Evolutionary conservation across 30 jellyfish, hydroid and myxozoan species (phyloP).

Genomic region (Pelagia noctiluca): DNA sequence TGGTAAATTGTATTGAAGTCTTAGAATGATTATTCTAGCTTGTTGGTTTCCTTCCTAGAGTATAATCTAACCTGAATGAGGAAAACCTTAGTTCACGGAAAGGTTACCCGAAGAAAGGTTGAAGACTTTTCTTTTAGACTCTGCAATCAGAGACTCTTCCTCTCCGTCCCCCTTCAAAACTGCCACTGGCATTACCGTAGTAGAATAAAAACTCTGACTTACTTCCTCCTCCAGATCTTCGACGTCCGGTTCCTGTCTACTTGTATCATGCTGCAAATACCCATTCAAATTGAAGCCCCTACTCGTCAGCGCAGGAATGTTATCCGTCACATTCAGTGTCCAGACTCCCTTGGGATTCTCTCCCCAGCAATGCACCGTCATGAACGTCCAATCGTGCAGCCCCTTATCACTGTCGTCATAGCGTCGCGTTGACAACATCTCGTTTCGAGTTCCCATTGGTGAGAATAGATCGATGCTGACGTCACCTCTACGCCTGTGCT

Average conservation of each 20-base stretch:
- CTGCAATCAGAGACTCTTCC: no score
- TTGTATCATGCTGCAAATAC: conserved; percentile 96
- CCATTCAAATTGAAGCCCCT: conserved; percentile 97
- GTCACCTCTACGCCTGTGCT: conserved; percentile 99
- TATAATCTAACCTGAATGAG: no score
- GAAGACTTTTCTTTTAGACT: no score
- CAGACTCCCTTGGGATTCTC: conserved; percentile 99
- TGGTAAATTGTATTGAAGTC: no score
- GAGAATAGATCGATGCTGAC: conserved; percentile 99
- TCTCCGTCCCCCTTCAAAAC: no score
- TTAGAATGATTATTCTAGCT: no score
- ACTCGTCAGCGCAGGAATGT: conserved; percentile 90
- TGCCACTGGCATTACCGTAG: no score
- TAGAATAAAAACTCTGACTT: conserved; percentile 2
- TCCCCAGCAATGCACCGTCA: conserved; percentile 99
- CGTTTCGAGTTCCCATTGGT: conserved; percentile 99
- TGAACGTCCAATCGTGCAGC: conserved; percentile 98
- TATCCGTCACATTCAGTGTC: conserved; percentile 98
- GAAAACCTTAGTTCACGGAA: no score
- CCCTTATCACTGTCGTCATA: conserved; percentile 99
- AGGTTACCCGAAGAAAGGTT: no score
- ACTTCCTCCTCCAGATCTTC: conserved; percentile 99
- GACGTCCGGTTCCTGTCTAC: conserved; percentile 99
- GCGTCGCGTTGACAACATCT: conserved; percentile 96
- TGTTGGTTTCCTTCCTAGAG: no score